Percentiles rank a stretch among this genome's conserved stretches.
Evolutionary conservation across 2,888 invertebrate genomes (phyloP).

Genomic region (Drosophila sordidula): DNA sequence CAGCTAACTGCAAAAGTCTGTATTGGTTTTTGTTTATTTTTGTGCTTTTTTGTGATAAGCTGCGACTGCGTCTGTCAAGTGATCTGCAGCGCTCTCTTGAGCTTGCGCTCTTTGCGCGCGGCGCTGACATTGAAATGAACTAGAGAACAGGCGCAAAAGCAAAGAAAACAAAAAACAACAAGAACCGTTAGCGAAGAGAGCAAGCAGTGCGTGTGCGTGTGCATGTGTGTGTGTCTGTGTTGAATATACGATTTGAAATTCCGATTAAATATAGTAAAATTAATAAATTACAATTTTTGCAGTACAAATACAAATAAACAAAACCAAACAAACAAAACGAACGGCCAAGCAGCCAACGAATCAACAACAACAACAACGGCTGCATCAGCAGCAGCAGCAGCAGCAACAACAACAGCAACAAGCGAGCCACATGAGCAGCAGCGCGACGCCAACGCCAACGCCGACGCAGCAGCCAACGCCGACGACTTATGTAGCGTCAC

Average conservation of each 20-base stretch:
- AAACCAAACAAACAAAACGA: constrained; percentile 32
- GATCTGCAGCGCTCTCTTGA: constrained; percentile 8
- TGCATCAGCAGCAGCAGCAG: constrained; percentile 4
- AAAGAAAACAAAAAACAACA: constrained; percentile 4
- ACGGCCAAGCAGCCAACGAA: constrained; percentile 42
- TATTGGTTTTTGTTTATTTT: constrained; percentile 14
- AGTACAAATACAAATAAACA: constrained; percentile 61
- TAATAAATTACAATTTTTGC: constrained; percentile 49
- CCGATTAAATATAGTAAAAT: constrained; percentile 14
- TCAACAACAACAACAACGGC: constrained; percentile 14
- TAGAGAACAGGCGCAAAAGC: constrained; percentile 16
- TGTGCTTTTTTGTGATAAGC: constrained; percentile 31
- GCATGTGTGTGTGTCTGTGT: constrained; percentile 7
- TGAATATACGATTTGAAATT: constrained; percentile 17
- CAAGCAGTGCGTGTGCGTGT: constrained; percentile 11
- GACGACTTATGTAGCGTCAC: constrained; percentile 70
- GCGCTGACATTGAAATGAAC: constrained; percentile 3
- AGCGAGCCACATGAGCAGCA: constrained; percentile 67
- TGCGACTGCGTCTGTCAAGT: constrained; percentile 17
- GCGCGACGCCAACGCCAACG: constrained; percentile 32
- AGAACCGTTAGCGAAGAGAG: constrained; percentile 26
- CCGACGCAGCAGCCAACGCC: constrained; percentile 43
- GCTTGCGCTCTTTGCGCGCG: not conserved
- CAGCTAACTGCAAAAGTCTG: not conserved
- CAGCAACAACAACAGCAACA: constrained; percentile 9